Evolutionary conservation across 2,888 invertebrate genomes (phyloP).

Genomic region (Oscheius onirici): DNA sequence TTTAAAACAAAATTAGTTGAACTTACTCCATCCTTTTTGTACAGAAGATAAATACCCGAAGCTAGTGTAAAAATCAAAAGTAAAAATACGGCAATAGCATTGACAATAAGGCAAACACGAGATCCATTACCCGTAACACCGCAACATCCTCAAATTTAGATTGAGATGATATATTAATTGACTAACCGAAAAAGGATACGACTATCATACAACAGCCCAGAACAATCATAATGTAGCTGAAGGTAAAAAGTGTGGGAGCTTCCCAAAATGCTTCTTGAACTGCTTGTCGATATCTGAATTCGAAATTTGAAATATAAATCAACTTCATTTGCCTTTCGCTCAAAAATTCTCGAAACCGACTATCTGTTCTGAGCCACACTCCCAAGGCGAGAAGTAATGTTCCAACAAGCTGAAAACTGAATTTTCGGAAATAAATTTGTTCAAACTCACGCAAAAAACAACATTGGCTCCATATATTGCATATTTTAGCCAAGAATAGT

Average conservation of each 20-base stretch:
- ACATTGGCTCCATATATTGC: constrained; percentile 63
- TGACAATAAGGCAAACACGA: constrained; percentile 59
- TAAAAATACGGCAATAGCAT: constrained; percentile 58
- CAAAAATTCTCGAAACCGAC: constrained; percentile 68
- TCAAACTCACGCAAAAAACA: constrained; percentile 53
- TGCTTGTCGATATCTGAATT: constrained; percentile 63
- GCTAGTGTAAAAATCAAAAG: constrained; percentile 64
- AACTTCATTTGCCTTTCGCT: constrained; percentile 61
- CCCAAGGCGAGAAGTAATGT: constrained; percentile 60
- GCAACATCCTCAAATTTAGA: constrained; percentile 61
- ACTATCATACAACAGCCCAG: constrained; percentile 66
- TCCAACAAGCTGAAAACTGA: constrained; percentile 61
- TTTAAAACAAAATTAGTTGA: too few relatives aligned
- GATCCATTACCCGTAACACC: constrained; percentile 58
- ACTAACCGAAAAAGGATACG: constrained; percentile 62
- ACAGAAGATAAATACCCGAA: constrained; percentile 66
- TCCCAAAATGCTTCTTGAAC: constrained; percentile 70
- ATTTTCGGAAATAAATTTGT: not conserved
- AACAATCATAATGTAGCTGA: constrained; percentile 70
- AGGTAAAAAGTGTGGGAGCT: constrained; percentile 67
- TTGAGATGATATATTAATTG: not conserved
- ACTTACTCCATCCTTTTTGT: constrained; percentile 66
- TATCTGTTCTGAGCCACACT: constrained; percentile 67
- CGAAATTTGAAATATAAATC: constrained; percentile 5
- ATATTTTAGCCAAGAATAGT: constrained; percentile 56